Evolutionary conservation across 2,888 invertebrate species (phyloP).

Genomic region (Drosophila aldrichi): DNA sequence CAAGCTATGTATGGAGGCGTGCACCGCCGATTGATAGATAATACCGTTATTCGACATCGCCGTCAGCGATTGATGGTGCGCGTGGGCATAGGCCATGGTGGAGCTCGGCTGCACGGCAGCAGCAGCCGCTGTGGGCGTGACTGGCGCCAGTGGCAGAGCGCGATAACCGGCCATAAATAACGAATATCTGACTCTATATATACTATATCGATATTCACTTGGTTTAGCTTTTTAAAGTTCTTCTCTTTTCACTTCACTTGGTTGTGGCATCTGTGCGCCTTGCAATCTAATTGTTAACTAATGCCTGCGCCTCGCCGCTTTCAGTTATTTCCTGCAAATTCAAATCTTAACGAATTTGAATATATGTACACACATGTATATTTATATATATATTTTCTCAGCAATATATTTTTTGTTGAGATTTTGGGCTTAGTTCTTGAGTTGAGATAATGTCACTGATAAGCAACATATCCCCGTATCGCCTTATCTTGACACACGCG

Average conservation of each 20-base stretch:
- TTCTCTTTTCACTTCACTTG: constrained; percentile 12
- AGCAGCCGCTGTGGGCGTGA: constrained; percentile 80
- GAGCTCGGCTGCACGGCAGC: constrained; percentile 69
- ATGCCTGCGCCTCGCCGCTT: constrained; percentile 29
- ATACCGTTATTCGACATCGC: constrained; percentile 85
- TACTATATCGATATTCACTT: constrained; percentile 16
- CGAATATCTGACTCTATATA: not conserved
- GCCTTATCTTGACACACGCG: constrained; percentile 57
- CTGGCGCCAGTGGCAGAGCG: constrained; percentile 76
- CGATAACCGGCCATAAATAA: constrained; percentile 81
- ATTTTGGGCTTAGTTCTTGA: constrained; percentile 67
- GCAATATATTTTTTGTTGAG: constrained; percentile 53
- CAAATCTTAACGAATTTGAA: constrained; percentile 61
- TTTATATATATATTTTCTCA: constrained; percentile 37
- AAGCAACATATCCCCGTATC: constrained; percentile 45
- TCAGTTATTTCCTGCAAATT: constrained; percentile 66
- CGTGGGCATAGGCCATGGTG: constrained; percentile 74
- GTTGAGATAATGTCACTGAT: constrained; percentile 78
- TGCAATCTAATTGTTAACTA: constrained; percentile 61
- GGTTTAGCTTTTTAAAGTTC: not conserved
- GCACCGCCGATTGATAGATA: constrained; percentile 85
- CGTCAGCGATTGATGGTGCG: constrained; percentile 83
- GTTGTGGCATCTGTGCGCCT: constrained; percentile 56
- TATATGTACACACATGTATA: constrained; percentile 39
- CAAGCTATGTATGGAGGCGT: constrained; percentile 84